Evolutionary conservation across 2,888 invertebrate genomes (phyloP), one percentile per base, ranked within the genome.

Genomic region (Oscheius sp.): DNA sequence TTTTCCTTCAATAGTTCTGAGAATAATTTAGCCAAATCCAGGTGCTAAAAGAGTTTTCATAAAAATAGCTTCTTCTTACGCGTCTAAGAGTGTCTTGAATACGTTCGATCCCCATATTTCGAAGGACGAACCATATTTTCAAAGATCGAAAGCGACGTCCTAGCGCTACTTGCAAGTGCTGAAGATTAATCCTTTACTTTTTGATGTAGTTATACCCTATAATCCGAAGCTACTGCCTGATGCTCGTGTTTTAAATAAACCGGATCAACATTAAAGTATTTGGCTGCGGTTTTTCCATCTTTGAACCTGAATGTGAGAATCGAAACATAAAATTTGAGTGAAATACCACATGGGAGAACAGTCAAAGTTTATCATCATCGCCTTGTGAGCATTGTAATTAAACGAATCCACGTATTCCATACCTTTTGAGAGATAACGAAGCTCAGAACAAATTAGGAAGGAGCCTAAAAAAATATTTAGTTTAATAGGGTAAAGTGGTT

Each of bases 341-440:
- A 62, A 47, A 49, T 89, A 95, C 95, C 97, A 98, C 93, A 98
- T 92, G 1, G 95, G 95, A 0, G 97, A 96, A 86, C 97, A 98
- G 87, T 98, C 98, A 80, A 98, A 98, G 87, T 97, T 95, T 8
- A 97, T 93, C 94, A 98, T 93, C 87, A 98, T 88, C 94, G 97
- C 97, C 87, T 98, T 98, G 68, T 95, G 95, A 0, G 97, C 95
- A 88, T 99, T 98, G 87, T 97, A 97, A 2, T 95, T 96, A 75
- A 97, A 92, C 0, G 97, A 97, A 85, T 96, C 92, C 0, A 93
- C 95, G 79, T 91, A 89, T 59, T 95, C 93, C n/a, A 95, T 91
- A 4, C 96, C 96, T 70, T 91, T 90, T 84, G 95, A 87, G 92
- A 94, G 94, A 73, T 91, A 90, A 51, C 96, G 91, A 87, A 91